phyloP scores from a whole-genome alignment of 2,797 vertebrate species.

The Macropodus opercularis region DNA sequence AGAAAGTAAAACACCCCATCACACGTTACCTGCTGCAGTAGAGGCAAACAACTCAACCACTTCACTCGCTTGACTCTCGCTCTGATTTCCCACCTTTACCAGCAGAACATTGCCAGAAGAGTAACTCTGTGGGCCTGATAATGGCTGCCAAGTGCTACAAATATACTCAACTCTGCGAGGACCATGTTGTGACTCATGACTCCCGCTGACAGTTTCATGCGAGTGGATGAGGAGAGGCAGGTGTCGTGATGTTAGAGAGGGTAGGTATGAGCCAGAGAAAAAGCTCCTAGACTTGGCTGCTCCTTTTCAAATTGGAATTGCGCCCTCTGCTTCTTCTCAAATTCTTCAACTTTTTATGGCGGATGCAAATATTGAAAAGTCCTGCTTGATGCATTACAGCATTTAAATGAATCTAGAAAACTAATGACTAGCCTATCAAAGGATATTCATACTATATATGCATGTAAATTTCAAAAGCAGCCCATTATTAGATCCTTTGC shows the following conservation, averaged over 20 bases:
- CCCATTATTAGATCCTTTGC: too few relatives aligned
- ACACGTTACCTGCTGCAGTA: not conserved
- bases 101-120: not conserved
- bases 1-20: constrained; percentile 1
- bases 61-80: not conserved
- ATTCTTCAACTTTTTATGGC: not conserved
- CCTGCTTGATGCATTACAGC: too few relatives aligned
- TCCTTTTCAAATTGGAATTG: too few relatives aligned
- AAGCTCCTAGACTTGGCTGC: not conserved
- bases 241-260: not conserved
- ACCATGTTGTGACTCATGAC: constrained; percentile 1
- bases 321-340: not conserved
- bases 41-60: not conserved
- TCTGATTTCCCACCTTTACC: constrained; percentile 1
- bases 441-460: too few relatives aligned
- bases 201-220: not conserved
- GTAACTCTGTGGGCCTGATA: not conserved
- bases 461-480: too few relatives aligned
- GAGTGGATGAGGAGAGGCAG: not conserved
- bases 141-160: not conserved
- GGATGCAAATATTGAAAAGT: not conserved
- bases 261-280: not conserved
- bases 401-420: not conserved
- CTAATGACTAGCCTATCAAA: too few relatives aligned
- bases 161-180: not conserved